phyloP scores from a whole-genome alignment of 2,797 vertebrate genomes.

The Channallabes apus region DNA sequence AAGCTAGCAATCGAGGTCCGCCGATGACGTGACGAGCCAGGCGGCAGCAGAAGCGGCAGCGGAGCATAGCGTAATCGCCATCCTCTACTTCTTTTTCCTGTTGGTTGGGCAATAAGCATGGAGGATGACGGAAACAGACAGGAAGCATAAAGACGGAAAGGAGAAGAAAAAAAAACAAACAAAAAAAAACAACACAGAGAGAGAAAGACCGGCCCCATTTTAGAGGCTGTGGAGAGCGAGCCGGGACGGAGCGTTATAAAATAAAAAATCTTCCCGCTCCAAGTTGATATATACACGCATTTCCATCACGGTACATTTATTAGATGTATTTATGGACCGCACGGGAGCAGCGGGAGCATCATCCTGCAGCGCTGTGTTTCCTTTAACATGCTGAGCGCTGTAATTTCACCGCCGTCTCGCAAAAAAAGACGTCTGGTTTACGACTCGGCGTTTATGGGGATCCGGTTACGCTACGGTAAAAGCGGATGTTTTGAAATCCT shows the following conservation, averaged over 20 bases:
- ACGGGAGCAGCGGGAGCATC: not conserved
- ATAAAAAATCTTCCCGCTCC: conserved; percentile 55
- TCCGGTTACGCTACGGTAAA: conserved; percentile 17
- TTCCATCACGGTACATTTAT: conserved; percentile 33
- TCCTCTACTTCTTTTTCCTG: conserved; percentile 56
- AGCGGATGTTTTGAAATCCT: not conserved
- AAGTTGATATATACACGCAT: conserved; percentile 44
- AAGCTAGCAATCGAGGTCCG: conserved; percentile 72
- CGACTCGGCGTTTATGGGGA: not conserved
- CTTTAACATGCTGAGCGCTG: conserved; percentile 41
- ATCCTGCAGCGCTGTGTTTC: conserved; percentile 15
- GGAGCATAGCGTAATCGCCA: conserved; percentile 59
- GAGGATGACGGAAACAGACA: conserved; percentile 44
- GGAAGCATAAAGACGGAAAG: conserved; percentile 41
- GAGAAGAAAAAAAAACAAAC: conserved; percentile 45
- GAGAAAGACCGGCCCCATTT: conserved; percentile 1
- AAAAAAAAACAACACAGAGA: no score
- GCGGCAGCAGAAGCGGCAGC: conserved; percentile 56
- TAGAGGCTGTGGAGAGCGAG: conserved; percentile 31
- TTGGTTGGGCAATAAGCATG: conserved; percentile 64
- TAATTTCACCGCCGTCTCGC: conserved; percentile 24
- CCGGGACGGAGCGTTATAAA: conserved; percentile 51
- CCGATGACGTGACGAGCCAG: conserved; percentile 67
- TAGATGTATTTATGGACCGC: conserved; percentile 75
- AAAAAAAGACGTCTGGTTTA: not conserved